These are phyloP conservation scores for Trichosurus vulpecula DNA, from an alignment of 2,797 vertebrate species.

Conservation along the genomic window DNA sequence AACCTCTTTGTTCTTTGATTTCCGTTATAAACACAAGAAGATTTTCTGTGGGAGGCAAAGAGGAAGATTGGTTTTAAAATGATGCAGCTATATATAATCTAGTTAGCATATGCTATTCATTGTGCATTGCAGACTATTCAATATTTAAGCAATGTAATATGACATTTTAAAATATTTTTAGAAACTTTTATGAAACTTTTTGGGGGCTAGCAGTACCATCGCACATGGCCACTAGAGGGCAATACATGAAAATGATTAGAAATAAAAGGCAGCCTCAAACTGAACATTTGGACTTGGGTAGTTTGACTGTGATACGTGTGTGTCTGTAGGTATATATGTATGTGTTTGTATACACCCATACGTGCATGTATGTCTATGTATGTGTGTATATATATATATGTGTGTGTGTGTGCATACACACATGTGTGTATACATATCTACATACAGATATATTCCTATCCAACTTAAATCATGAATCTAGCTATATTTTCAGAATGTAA, in stretches of 20 bases:
- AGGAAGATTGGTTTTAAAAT: neutral
- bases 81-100: neutral
- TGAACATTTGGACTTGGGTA: fast-evolving
- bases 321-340: neutral
- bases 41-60: neutral
- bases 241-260: slow-evolving; percentile 45
- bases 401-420: neutral
- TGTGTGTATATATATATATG: neutral
- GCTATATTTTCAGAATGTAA: slow-evolving; percentile 9
- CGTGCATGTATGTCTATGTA: neutral
- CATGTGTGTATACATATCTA: neutral
- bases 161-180: slow-evolving; percentile 43
- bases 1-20: neutral
- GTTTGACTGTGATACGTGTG: neutral
- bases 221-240: slow-evolving; percentile 75
- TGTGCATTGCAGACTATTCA: neutral
- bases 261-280: neutral
- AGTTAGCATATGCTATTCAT: neutral
- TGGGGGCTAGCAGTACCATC: slow-evolving; percentile 4
- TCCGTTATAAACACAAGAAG: neutral
- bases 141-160: neutral
- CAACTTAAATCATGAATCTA: neutral
- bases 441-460: neutral
- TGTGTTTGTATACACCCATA: neutral
- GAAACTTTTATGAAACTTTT: neutral